Evolutionary conservation across 2,888 invertebrate genomes (phyloP).

Genomic region (Bombylius major): DNA sequence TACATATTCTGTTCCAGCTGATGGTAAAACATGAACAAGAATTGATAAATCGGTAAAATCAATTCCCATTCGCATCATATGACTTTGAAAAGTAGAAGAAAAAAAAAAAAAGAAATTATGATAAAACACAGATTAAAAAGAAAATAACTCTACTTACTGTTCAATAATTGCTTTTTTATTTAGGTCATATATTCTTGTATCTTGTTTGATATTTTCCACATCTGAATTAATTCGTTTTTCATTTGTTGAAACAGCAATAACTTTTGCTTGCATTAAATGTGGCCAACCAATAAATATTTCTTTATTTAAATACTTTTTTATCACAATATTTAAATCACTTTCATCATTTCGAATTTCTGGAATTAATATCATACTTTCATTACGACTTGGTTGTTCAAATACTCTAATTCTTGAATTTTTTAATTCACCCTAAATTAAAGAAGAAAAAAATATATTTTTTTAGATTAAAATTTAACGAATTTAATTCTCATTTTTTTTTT

Average conservation of each 20-base stretch:
- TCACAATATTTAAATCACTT: conserved; percentile 39
- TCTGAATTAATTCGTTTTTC: conserved; percentile 30
- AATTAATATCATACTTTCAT: conserved; percentile 69
- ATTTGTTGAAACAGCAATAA: conserved; percentile 30
- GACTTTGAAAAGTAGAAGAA: conserved; percentile 39
- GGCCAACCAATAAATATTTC: conserved; percentile 83
- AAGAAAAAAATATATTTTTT: background rate
- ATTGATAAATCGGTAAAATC: conserved; percentile 54
- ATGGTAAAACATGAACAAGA: conserved; percentile 56
- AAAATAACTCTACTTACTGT: conserved; percentile 38
- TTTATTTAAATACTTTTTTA: conserved; percentile 54
- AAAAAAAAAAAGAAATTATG: conserved; percentile 1
- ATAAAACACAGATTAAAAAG: background rate
- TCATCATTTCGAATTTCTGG: conserved; percentile 37
- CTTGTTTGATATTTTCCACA: background rate
- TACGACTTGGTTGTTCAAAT: conserved; percentile 72
- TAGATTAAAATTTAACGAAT: background rate
- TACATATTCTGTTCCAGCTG: conserved; percentile 54
- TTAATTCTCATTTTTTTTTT: conserved; percentile 1
- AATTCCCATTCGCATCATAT: conserved; percentile 64
- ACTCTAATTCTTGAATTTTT: conserved; percentile 66
- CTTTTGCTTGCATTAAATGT: conserved; percentile 74
- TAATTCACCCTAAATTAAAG: conserved; percentile 43
- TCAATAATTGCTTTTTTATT: conserved; percentile 39
- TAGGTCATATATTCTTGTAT: conserved; percentile 41